These are phyloP conservation scores for Ictalurus punctatus DNA, from an alignment of 2,113 vertebrate species.

Conservation along the genomic window DNA sequence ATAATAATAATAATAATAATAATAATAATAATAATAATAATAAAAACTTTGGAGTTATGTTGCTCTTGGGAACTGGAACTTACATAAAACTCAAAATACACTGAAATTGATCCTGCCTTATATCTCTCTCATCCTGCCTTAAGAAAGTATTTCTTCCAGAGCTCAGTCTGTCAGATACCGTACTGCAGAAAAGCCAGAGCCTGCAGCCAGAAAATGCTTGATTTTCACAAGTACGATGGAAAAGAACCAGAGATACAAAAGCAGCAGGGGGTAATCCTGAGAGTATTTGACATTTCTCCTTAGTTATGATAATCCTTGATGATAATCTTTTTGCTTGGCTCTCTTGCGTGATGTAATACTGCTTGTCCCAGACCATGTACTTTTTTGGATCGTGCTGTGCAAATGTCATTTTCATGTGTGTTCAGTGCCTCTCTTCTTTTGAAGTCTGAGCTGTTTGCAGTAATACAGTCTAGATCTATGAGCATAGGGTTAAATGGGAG, in stretches of 20 bases:
- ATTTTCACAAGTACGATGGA: conserved; percentile 20
- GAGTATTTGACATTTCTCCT: neutral
- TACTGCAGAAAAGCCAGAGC: neutral
- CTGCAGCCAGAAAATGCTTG: neutral
- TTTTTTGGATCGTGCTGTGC: neutral
- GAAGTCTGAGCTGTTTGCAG: neutral
- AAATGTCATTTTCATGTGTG: conserved; percentile 6
- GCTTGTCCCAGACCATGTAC: neutral
- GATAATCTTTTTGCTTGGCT: neutral
- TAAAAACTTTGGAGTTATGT: neutral
- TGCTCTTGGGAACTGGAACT: neutral
- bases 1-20: too few species aligned
- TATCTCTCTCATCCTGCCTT: neutral
- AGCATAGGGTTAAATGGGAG: neutral
- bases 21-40: too few species aligned
- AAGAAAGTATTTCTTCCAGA: neutral
- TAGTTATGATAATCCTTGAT: conserved; percentile 18
- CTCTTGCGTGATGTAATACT: neutral
- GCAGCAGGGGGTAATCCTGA: neutral
- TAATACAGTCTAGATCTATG: neutral
- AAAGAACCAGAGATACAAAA: neutral
- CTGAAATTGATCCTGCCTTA: neutral
- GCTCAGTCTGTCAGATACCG: neutral
- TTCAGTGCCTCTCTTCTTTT: neutral
- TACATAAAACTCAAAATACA: neutral